Evolutionary conservation across 2,113 vertebrate genomes (phyloP).

Genomic region (Colossoma macropomum): DNA sequence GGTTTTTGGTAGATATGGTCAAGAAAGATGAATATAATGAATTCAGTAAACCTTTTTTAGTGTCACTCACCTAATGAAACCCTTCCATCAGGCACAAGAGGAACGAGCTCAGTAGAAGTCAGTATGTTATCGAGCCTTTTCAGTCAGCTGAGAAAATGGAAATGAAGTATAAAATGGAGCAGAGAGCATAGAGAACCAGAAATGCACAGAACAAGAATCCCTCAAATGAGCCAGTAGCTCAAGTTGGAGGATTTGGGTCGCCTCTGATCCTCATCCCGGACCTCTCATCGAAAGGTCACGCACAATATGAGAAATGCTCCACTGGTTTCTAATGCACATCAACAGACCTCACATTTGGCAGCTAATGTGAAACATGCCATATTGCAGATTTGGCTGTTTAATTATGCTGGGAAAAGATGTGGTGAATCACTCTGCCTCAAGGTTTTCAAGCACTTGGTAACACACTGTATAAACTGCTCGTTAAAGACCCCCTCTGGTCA

Average conservation of each 20-base stretch:
- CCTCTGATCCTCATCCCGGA: slow-evolving; percentile 25
- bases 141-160: neutral
- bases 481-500: slow-evolving; percentile 9
- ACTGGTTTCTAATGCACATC: slow-evolving; percentile 24
- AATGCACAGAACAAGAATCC: neutral
- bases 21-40: too few relatives aligned
- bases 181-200: neutral
- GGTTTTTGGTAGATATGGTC: too few relatives aligned
- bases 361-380: slow-evolving; percentile 4
- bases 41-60: too few relatives aligned
- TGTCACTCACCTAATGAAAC: slow-evolving; percentile 26
- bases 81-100: neutral
- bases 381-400: slow-evolving; percentile 22
- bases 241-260: slow-evolving; percentile 11
- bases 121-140: neutral
- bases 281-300: slow-evolving; percentile 41
- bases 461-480: neutral
- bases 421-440: neutral
- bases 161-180: neutral
- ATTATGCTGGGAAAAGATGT: slow-evolving; percentile 7
- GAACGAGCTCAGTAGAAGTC: neutral
- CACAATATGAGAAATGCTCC: slow-evolving; percentile 12
- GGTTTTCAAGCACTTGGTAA: neutral
- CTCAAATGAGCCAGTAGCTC: neutral
- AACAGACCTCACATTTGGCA: slow-evolving; percentile 21